Base-by-base conservation (phyloP, 2,113 vertebrate species). In the Eonycteris spelaea region DNA sequence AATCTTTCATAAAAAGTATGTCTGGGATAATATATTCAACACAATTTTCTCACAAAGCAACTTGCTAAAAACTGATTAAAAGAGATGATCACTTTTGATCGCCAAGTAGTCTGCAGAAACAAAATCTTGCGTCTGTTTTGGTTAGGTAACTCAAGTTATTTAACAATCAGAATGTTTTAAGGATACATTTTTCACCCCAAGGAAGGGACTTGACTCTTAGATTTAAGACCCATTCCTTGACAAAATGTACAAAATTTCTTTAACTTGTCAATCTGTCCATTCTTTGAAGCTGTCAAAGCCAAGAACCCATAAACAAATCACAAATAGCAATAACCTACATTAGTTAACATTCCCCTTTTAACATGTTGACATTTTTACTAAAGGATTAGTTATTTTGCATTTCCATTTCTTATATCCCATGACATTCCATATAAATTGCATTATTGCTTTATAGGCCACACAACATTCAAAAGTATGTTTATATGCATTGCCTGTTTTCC, bases 371-470 rank as follows among this genome's bases (percentile, higher is more conserved):
- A 98, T 97, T 98, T 96, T 96, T 96, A 98, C 97, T 98, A 97
- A 97, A 97, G 88, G 90, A 97, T 97, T 95, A 97, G 89, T 92
- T 98, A 97, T 90, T 93, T 57, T 78, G 96, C 97, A 97, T 92
- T 95, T 97, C 98, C 94, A 88, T 90, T 97, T 97, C 91, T 98
- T 93, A 98, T 97, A 97, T 97, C 95, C 94, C 95, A 98, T 96
- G 98, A 98, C 98, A 98, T 97, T 97, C 94, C 53, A 3, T 86
- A 97, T 65, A 96, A 98, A 98, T 98, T 98, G 98, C 97, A 70
- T 98, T 98, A 98, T 98, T 98, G 98, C 98, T 98, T 98, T 98
- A 98, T 97, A 98, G 97, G 97, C 97, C 97, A 98, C 97, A 97
- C 97, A 98, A 98, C 98, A 98, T 98, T 97, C 97, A 97, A 97